phyloP scores from a whole-genome alignment of 2,113 vertebrate genomes.

The Clarias batrachus region DNA sequence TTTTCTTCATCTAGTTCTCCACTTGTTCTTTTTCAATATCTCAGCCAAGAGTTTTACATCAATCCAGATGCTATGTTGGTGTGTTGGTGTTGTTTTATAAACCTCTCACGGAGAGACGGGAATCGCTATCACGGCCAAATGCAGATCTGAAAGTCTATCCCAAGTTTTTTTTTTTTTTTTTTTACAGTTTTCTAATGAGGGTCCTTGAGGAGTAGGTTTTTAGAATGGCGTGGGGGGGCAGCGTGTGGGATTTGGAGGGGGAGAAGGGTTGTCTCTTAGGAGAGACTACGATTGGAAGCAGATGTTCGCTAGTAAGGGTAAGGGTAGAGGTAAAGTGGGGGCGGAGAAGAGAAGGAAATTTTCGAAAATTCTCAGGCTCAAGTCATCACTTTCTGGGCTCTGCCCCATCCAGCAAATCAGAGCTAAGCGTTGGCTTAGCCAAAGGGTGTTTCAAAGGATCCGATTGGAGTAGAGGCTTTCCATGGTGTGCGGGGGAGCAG shows the following conservation, averaged over 20 bases:
- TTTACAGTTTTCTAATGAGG: conserved; percentile 21
- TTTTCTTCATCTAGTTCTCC: neutral
- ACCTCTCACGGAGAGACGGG: conserved; percentile 17
- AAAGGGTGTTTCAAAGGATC: conserved; percentile 53
- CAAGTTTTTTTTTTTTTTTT: neutral
- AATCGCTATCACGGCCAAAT: conserved; percentile 30
- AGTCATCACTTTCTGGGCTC: conserved; percentile 74
- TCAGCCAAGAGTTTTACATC: conserved; percentile 35
- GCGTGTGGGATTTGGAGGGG: conserved; percentile 40
- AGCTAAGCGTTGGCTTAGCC: conserved; percentile 48
- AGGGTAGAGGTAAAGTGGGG: conserved; percentile 24
- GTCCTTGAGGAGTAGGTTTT: conserved; percentile 43
- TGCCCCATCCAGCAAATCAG: conserved; percentile 70
- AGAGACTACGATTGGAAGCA: conserved; percentile 77
- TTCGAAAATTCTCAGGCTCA: conserved; percentile 80
- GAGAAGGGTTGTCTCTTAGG: conserved; percentile 62
- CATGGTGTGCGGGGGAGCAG: conserved; percentile 75
- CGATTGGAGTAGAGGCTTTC: conserved; percentile 65
- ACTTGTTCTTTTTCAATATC: conserved; percentile 17
- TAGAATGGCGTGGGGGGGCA: conserved; percentile 45
- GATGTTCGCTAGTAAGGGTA: conserved; percentile 71
- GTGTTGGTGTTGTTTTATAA: conserved; percentile 27
- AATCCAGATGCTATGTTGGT: conserved; percentile 35
- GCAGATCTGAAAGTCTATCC: neutral
- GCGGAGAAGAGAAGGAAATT: conserved; percentile 71